phyloP scores from a whole-genome alignment of 2,113 vertebrate species.

The Nycticorax nycticorax region DNA sequence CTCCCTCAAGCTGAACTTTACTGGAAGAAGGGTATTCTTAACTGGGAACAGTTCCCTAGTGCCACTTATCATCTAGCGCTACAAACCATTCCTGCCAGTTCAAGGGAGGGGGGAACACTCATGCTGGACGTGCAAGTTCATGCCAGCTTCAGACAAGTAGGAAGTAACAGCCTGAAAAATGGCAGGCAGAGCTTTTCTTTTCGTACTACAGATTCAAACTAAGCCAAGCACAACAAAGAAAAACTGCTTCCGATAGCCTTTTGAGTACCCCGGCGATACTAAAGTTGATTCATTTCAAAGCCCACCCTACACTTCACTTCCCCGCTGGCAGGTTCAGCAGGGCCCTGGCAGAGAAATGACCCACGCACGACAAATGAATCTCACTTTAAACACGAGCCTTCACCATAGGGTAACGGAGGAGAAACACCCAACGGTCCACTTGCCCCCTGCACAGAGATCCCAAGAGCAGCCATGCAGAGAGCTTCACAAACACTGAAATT shows the following conservation, averaged over 20 bases:
- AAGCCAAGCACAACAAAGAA: neutral
- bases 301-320: neutral
- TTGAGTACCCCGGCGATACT: neutral
- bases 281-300: neutral
- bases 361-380: neutral
- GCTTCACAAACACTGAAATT: neutral
- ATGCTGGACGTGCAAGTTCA: neutral
- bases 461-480: neutral
- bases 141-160: neutral
- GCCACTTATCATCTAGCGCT: accelerated
- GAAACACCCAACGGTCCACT: neutral
- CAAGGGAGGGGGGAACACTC: neutral
- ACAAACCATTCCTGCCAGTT: neutral
- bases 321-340: neutral
- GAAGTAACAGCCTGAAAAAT: neutral
- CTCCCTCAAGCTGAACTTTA: neutral
- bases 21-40: neutral
- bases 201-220: neutral
- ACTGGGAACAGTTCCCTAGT: neutral
- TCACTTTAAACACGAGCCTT: accelerated
- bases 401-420: accelerated
- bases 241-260: neutral
- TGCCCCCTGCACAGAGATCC: neutral
- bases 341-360: neutral
- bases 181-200: neutral